Percentiles rank a stretch among this genome's conserved stretches.
Conservation (phyloP, 2,888 invertebrate genomes). For the Orthosia gothica region DNA sequence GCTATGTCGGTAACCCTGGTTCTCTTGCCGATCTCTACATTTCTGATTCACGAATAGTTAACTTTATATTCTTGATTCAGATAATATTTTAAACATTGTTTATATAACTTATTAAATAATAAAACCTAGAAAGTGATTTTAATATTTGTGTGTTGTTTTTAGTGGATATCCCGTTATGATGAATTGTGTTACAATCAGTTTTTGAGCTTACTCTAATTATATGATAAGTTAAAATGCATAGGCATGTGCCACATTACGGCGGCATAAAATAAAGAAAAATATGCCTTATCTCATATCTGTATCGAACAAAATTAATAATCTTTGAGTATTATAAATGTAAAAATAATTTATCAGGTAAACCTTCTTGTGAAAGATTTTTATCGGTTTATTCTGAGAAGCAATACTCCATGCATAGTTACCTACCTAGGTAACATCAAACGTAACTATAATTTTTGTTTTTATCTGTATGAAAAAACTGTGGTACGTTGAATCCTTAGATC, state of each 20-base stretch:
- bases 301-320: conserved; percentile 58
- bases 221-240: conserved; percentile 52
- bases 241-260: conserved; percentile 47
- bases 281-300: conserved; percentile 55
- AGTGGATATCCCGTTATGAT: background rate
- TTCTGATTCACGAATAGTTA: too few relatives aligned
- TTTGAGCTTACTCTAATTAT: conserved; percentile 18
- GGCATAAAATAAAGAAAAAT: conserved; percentile 57
- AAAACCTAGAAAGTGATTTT: too few relatives aligned
- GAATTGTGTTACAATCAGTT: conserved; percentile 21
- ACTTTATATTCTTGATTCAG: too few relatives aligned
- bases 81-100: too few relatives aligned
- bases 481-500: background rate
- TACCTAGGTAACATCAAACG: background rate
- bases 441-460: background rate
- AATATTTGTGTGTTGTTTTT: background rate
- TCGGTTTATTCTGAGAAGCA: conserved; percentile 38
- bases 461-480: background rate
- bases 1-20: too few relatives aligned
- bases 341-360: conserved; percentile 57
- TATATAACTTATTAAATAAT: too few relatives aligned
- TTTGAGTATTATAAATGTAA: conserved; percentile 53
- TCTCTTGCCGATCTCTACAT: too few relatives aligned
- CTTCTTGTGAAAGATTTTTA: conserved; percentile 38
- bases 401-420: conserved; percentile 3